Conservation (phyloP, 2,113 vertebrate species). For the Regulus satrapa region DNA sequence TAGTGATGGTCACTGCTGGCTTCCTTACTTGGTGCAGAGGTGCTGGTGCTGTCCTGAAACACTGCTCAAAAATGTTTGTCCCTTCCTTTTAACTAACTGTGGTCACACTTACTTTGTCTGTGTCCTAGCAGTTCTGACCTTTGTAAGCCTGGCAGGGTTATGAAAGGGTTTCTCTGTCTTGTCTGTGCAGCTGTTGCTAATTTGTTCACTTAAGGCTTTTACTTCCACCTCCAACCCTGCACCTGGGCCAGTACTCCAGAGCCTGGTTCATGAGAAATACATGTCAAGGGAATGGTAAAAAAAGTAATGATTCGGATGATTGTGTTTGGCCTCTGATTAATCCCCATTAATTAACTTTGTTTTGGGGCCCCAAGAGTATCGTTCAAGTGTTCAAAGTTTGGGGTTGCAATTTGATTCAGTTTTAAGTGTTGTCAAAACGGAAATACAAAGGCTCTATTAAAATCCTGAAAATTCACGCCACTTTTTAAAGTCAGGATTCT, state of each 20-base stretch:
- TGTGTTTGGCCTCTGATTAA: background rate
- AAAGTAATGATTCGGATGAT: background rate
- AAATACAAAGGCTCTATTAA: background rate
- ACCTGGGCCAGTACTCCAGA: background rate
- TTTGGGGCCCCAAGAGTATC: background rate
- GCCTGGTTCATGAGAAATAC: background rate
- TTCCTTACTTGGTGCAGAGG: background rate
- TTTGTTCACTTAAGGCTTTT: background rate
- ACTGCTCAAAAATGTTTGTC: background rate
- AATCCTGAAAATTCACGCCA: background rate
- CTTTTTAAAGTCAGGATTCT: background rate
- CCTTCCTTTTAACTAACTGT: background rate
- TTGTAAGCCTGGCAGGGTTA: background rate
- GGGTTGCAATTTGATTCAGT: background rate
- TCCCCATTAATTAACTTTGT: background rate
- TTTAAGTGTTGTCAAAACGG: background rate
- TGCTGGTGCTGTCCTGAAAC: background rate
- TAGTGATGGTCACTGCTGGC: background rate
- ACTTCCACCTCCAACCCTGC: background rate
- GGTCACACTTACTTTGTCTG: too few species aligned
- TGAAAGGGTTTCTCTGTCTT: background rate
- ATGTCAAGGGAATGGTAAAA: background rate
- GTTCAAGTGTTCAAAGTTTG: background rate
- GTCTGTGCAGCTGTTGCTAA: background rate
- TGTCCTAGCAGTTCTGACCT: background rate